Evolutionary conservation across 1,140 invertebrate species (phyloP).

Genomic region (Caerostris extrusa): DNA sequence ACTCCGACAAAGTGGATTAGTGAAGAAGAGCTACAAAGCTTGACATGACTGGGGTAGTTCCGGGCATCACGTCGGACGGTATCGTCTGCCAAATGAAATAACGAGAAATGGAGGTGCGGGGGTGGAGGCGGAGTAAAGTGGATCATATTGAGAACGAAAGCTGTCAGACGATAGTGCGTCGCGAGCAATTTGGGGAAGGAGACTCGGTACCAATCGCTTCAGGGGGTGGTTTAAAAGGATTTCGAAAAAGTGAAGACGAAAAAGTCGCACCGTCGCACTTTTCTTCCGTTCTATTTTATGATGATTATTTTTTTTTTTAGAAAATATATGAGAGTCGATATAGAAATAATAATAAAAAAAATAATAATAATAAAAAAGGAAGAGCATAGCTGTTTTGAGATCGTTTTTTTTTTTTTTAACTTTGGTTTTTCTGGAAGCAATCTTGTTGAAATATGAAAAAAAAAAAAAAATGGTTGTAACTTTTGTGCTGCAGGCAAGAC

Average conservation of each 20-base stretch:
- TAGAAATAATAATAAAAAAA: neutral
- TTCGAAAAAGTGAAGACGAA: neutral
- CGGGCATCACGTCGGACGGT: neutral
- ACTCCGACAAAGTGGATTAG: neutral
- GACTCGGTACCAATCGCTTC: neutral
- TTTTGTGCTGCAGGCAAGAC: neutral
- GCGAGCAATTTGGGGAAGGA: neutral
- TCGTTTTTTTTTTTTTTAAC: neutral
- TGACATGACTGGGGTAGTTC: neutral
- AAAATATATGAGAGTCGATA: neutral
- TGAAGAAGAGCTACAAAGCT: neutral
- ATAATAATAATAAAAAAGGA: too few relatives aligned
- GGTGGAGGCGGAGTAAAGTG: neutral
- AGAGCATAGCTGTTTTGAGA: neutral
- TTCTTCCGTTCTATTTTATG: too few relatives aligned
- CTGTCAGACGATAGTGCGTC: neutral
- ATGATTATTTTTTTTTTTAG: neutral
- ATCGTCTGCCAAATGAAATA: constrained; percentile 35
- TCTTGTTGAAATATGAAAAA: neutral
- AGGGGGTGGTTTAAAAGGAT: constrained; percentile 12
- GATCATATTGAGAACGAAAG: neutral
- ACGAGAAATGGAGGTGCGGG: neutral
- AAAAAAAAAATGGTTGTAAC: too few relatives aligned
- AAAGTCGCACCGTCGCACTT: too few relatives aligned
- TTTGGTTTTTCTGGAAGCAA: neutral